Evolutionary conservation across 2,888 invertebrate genomes (phyloP), one percentile per base, ranked within the genome.

Genomic region (Maniola hyperantus): DNA sequence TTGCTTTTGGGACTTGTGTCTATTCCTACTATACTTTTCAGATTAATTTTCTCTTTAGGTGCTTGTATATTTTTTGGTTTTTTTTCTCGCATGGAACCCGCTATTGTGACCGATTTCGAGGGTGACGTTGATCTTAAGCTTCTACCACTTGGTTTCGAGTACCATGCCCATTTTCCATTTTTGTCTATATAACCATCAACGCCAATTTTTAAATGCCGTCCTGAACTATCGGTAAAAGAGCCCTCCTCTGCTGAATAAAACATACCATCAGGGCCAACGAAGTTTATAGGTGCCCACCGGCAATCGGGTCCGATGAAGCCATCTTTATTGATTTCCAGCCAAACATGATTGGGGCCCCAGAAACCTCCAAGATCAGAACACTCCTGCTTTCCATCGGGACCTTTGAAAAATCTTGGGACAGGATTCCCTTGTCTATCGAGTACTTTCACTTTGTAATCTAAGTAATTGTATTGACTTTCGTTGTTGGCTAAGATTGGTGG

Each of bases 341-440:
- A 92, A 61, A 77, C 65, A 33, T 83, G 81, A 10, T 77, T 76
- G n/a, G 79, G 85, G 54, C 79, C 77, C 88, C 88, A 91, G 72
- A 92, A 92, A 1, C 92, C 92, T 8, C 92, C 92, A 48, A 92
- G 80, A 76, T 92, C 92, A 66, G 88, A 91, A 66, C 92, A 92
- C 74, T 85, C 84, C 64, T 84, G 83, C 72, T 84, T 88, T 5
- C 91, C 92, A 72, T 91, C 89, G 0, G 86, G 88, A 10, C 88
- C 89, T 77, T 85, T 91, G 68, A 92, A 92, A 70, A 68, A 91
- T 71, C 92, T 82, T 0, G 86, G 82, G 2, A 92, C 83, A 58
- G 79, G 87, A 74, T 89, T 90, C n/a, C 91, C 92, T 59, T 73
- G 72, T 71, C 87, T 90, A 72, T 91, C 92, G 2, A 86, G 65